Evolutionary conservation across 53 echinoderm and acorn worm species (phyloP), one percentile per base, ranked within the genome.

Genomic region (Luidia sarsii): DNA sequence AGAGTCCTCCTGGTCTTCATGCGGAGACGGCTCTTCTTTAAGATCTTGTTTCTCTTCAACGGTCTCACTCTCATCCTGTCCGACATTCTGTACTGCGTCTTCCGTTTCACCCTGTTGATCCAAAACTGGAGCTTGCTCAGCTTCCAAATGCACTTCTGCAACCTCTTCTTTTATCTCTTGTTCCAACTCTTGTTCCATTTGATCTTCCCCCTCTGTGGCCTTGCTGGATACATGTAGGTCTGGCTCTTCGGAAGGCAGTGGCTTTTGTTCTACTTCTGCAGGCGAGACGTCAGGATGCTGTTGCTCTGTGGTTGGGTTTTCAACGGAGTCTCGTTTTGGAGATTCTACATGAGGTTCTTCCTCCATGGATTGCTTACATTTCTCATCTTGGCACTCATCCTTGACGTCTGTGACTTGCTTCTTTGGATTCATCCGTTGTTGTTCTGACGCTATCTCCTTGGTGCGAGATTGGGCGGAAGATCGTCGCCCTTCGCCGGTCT

Each of bases 131-230:
- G 18, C 39, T 27, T 21, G 28, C 55, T 82, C 51, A 33, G 52
- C 74, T 73, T 43, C 22, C n/a, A 3, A 4, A 27, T 57, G 41
- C 7, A 43, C 30, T 57, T 84, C 84, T 33, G 38, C 38, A 27
- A 28, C 54, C 24, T 64, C 5, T 3, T 51, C 81, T 22, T 23
- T 66, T 35, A 33, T 5, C 65, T 41, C 2, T 15, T 0, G 14
- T 20, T 46, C 19, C 8, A 20, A 37, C 38, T 62, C 79, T 46
- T 62, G 35, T 29, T 79, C 46, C 8, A 57, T 61, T 45, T 77
- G 20, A 2, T 18, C 33, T 5, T 37, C 20, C 2, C 4, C 60
- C 30, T 59, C 64, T 29, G 32, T 32, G 16, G 14, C 50, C 8
- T 20, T 35, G 29, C 3, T 41, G 39, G 24, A 10, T 46, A 14